Evolutionary conservation across 1,140 invertebrate genomes (phyloP).

Genomic region (Drosophila tani): DNA sequence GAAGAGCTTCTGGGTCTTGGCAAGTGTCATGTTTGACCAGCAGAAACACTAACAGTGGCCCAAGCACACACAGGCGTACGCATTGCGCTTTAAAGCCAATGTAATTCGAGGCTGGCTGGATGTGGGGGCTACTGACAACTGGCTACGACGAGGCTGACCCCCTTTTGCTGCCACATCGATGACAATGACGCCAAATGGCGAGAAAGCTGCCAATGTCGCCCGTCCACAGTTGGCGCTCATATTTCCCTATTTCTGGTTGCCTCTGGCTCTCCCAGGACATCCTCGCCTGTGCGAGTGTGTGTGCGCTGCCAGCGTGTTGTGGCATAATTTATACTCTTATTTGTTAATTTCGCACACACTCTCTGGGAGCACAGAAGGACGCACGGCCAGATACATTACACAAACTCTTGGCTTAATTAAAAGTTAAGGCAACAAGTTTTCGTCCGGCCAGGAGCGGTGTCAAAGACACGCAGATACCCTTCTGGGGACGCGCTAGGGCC

Average conservation of each 20-base stretch:
- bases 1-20: constrained; percentile 8
- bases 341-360: constrained; percentile 75
- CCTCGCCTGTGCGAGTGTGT: constrained; percentile 1
- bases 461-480: constrained; percentile 43
- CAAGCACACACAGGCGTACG: constrained; percentile 15
- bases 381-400: constrained; percentile 44
- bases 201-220: constrained; percentile 52
- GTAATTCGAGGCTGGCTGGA: constrained; percentile 67
- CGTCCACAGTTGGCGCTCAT: constrained; percentile 57
- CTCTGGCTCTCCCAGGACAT: constrained; percentile 28
- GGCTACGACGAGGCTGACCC: background rate
- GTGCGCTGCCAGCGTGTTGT: constrained; percentile 58
- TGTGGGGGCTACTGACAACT: constrained; percentile 26
- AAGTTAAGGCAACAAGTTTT: constrained; percentile 70
- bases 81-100: constrained; percentile 69
- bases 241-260: constrained; percentile 54
- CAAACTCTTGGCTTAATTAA: constrained; percentile 78
- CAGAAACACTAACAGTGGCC: constrained; percentile 40
- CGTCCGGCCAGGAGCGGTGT: background rate
- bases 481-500: background rate
- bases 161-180: constrained; percentile 44
- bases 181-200: constrained; percentile 64
- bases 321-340: constrained; percentile 81
- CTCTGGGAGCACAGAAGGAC: constrained; percentile 21
- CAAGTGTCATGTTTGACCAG: constrained; percentile 73